phyloP scores from a whole-genome alignment of 2,113 vertebrate species.

The Takifugu flavidus region DNA sequence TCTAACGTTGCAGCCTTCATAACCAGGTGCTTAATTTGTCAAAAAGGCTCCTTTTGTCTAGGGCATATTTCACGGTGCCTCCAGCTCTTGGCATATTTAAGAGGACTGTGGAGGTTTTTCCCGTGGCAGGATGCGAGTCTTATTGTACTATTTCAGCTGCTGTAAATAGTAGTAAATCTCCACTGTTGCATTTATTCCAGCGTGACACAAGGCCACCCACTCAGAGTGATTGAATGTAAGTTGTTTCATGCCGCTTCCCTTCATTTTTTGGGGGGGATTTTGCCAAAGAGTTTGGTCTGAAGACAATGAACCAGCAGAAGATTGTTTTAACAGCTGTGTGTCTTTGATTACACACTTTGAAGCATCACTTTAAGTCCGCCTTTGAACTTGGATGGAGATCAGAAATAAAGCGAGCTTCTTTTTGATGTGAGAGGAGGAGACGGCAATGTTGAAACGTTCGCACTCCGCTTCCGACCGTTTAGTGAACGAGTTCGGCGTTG shows the following conservation, averaged over 20 bases:
- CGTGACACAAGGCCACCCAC: slow-evolving; percentile 70
- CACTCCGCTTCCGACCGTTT: slow-evolving; percentile 86
- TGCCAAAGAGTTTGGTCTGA: slow-evolving; percentile 89
- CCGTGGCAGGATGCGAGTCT: slow-evolving; percentile 59
- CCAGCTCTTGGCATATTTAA: slow-evolving; percentile 66
- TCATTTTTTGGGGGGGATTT: slow-evolving; percentile 75
- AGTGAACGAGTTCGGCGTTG: slow-evolving; percentile 74
- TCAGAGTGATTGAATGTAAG: slow-evolving; percentile 66
- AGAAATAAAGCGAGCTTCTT: slow-evolving; percentile 94
- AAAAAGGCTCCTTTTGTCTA: slow-evolving; percentile 64
- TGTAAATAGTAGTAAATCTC: slow-evolving; percentile 76
- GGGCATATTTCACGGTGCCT: slow-evolving; percentile 56
- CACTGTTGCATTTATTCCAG: slow-evolving; percentile 64
- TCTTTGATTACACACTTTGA: slow-evolving; percentile 99
- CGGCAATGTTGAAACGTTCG: slow-evolving; percentile 96
- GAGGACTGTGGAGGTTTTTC: slow-evolving; percentile 53
- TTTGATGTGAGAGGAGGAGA: slow-evolving; percentile 93
- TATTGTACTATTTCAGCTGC: slow-evolving; percentile 68
- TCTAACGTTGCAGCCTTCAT: slow-evolving; percentile 65
- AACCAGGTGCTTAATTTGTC: slow-evolving; percentile 69
- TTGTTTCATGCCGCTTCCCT: slow-evolving; percentile 72
- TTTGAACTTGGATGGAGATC: slow-evolving; percentile 99
- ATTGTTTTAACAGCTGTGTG: slow-evolving; percentile 99
- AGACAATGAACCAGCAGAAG: slow-evolving; percentile 99
- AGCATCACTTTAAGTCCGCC: slow-evolving; percentile 96